phyloP scores from a whole-genome alignment of 1,140 invertebrate genomes.

The Ips nitidus region DNA sequence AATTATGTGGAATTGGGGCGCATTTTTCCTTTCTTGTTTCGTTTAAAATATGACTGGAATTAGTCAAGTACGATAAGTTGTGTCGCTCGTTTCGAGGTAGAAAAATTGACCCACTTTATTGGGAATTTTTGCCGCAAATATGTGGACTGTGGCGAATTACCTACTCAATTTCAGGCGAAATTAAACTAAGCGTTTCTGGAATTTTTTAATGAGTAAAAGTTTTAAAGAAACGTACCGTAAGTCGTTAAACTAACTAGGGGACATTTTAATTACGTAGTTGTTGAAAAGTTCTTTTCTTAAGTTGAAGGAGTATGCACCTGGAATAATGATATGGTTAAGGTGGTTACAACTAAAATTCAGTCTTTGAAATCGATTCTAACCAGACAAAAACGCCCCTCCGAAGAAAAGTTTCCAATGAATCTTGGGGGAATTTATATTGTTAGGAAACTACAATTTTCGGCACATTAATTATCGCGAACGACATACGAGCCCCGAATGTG shows the following conservation, averaged over 20 bases:
- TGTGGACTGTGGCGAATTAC: too few relatives aligned
- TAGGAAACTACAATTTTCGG: conserved; percentile 22
- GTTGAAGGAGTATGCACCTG: background rate
- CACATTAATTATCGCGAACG: conserved; percentile 25
- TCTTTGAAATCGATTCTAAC: background rate
- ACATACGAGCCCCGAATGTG: conserved; percentile 24
- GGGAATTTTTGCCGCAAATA: too few relatives aligned
- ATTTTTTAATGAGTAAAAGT: too few relatives aligned
- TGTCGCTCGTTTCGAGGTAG: too few relatives aligned
- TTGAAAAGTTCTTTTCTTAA: background rate
- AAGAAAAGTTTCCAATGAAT: conserved; percentile 18
- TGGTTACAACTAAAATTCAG: background rate
- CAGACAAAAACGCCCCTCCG: background rate
- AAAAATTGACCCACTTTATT: too few relatives aligned
- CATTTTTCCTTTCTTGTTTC: too few relatives aligned
- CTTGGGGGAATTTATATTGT: conserved; percentile 22
- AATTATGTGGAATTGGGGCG: too few relatives aligned
- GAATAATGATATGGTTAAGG: conserved; percentile 2
- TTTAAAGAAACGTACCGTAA: background rate
- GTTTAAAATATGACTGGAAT: too few relatives aligned
- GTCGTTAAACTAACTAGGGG: background rate
- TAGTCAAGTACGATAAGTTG: too few relatives aligned
- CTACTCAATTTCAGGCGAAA: too few relatives aligned
- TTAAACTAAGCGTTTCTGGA: too few relatives aligned
- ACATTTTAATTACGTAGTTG: background rate